Percentiles rank a stretch among this genome's conserved stretches.
Conservation (phyloP, 2,113 vertebrate species). For the Paradisaea rubra region DNA sequence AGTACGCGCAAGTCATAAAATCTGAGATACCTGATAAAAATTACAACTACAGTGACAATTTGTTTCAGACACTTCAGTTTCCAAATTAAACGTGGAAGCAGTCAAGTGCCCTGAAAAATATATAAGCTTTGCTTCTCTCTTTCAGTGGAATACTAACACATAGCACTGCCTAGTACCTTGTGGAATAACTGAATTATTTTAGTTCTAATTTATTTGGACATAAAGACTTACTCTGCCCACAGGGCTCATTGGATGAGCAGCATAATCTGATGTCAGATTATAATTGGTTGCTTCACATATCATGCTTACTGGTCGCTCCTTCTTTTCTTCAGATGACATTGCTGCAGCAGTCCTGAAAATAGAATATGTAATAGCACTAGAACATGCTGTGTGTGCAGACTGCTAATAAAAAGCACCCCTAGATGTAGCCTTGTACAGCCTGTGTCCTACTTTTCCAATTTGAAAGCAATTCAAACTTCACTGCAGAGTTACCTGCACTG, state of each 20-base stretch:
- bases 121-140: background rate
- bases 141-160: background rate
- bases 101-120: background rate
- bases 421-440: background rate
- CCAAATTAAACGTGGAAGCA: background rate
- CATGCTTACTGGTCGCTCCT: constrained; percentile 84
- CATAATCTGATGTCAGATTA: constrained; percentile 80
- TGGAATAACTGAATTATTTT: background rate
- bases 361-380: constrained; percentile 39
- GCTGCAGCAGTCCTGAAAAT: constrained; percentile 80
- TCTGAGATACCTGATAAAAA: background rate
- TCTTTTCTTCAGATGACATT: constrained; percentile 88
- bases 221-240: constrained; percentile 83
- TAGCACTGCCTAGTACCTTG: background rate
- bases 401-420: background rate
- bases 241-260: constrained; percentile 81
- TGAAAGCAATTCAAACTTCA: background rate
- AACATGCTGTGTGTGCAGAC: background rate
- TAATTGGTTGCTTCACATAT: constrained; percentile 90
- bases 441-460: constrained; percentile 18
- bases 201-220: background rate
- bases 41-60: background rate
- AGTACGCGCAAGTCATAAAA: background rate
- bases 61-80: background rate
- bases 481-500: background rate